Conservation (phyloP, 2,113 vertebrate genomes). For the Phyllostomus discolor region DNA sequence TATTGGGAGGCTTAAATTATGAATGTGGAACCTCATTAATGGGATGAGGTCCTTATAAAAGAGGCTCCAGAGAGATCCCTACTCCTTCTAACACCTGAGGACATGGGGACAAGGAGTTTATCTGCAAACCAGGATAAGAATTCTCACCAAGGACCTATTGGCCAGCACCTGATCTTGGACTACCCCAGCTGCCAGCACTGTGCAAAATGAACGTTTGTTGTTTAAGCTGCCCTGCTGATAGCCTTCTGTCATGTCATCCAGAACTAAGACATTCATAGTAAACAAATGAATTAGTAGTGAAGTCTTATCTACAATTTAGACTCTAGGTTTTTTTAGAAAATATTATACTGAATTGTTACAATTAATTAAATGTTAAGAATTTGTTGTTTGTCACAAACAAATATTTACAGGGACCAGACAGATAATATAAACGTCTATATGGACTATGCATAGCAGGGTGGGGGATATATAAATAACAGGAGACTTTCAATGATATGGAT, state of each 20-base stretch:
- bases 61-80: neutral
- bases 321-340: neutral
- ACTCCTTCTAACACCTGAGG: neutral
- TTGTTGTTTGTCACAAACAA: neutral
- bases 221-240: neutral
- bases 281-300: neutral
- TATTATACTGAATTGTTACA: neutral
- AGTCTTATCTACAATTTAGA: neutral
- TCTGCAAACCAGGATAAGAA: neutral
- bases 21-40: neutral
- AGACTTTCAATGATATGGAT: neutral
- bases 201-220: neutral
- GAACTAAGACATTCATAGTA: neutral
- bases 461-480: neutral
- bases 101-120: neutral
- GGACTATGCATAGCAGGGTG: neutral
- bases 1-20: neutral
- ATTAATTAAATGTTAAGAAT: neutral
- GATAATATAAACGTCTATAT: neutral
- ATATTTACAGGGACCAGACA: neutral
- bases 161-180: neutral
- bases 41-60: neutral
- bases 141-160: neutral
- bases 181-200: neutral
- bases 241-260: neutral